A percentile compares a stretch with the other conserved stretches of the same genome.
Evolutionary conservation across 2,113 vertebrate species (phyloP).

Genomic region (Spea bombifrons): DNA sequence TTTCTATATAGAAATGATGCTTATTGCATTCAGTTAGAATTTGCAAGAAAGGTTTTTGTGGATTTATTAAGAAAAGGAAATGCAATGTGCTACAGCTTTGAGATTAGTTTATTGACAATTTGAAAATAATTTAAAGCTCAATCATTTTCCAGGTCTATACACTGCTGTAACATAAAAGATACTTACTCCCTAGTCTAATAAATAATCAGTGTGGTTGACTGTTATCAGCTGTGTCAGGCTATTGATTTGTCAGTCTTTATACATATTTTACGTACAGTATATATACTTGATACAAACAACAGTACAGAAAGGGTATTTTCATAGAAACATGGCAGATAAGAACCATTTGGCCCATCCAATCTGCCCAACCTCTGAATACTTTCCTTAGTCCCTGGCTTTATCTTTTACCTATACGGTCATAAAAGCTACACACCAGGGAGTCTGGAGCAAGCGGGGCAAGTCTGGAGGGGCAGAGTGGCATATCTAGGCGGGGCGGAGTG

Average conservation of each 20-base stretch:
- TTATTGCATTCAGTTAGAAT: not conserved
- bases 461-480: too few relatives aligned
- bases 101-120: slow-evolving; percentile 28
- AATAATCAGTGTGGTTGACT: not conserved
- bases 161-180: not conserved
- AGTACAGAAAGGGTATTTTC: too few relatives aligned
- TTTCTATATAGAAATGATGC: too few relatives aligned
- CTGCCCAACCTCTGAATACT: too few relatives aligned
- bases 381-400: too few relatives aligned
- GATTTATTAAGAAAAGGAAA: not conserved
- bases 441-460: too few relatives aligned
- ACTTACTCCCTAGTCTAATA: not conserved
- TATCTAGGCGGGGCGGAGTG: too few relatives aligned
- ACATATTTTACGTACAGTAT: not conserved
- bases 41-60: not conserved
- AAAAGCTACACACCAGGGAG: too few relatives aligned
- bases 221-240: slow-evolving; percentile 23
- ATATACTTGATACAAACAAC: too few relatives aligned
- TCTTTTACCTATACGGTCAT: too few relatives aligned
- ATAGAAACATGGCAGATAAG: too few relatives aligned
- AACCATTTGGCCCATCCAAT: too few relatives aligned
- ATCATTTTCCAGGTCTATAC: slow-evolving; percentile 11
- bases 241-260: slow-evolving; percentile 20
- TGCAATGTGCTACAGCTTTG: not conserved
- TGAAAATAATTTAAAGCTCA: slow-evolving; percentile 5